Conservation (phyloP, 2,113 vertebrate genomes). For the Nymphicus hollandicus region DNA sequence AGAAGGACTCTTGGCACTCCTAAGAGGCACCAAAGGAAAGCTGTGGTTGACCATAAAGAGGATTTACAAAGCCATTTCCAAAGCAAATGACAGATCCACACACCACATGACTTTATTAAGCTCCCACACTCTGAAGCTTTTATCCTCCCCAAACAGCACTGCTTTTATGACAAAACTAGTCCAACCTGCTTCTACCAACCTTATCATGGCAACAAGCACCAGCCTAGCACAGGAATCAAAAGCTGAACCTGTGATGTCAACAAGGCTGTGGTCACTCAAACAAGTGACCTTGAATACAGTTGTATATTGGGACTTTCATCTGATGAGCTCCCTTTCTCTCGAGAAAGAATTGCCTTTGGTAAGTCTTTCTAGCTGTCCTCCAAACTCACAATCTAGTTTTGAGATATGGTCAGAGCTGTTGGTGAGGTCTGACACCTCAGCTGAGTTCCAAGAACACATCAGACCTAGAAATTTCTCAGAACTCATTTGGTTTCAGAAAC, state of each 20-base stretch:
- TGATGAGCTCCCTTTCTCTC: neutral
- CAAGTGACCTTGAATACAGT: rapidly evolving
- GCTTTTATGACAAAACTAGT: neutral
- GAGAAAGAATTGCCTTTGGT: too few relatives aligned
- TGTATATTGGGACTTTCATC: rapidly evolving
- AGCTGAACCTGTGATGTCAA: neutral
- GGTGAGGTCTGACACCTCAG: neutral
- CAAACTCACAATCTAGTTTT: neutral
- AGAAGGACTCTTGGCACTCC: neutral
- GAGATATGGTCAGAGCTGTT: neutral
- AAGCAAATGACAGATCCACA: neutral
- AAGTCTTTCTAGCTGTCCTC: neutral
- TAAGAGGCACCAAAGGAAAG: neutral
- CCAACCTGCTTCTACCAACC: neutral
- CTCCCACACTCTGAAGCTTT: neutral
- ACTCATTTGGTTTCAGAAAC: neutral
- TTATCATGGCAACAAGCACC: neutral
- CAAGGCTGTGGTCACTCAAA: rapidly evolving
- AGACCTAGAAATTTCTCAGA: neutral
- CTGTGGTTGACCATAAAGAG: neutral
- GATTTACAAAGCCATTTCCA: neutral
- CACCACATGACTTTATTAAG: too few relatives aligned
- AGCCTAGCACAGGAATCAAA: neutral
- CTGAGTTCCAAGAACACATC: neutral
- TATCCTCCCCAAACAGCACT: neutral